These are phyloP conservation scores for Rhizomys pruinosus DNA, from an alignment of 2,113 vertebrate genomes.

Conservation along the genomic window DNA sequence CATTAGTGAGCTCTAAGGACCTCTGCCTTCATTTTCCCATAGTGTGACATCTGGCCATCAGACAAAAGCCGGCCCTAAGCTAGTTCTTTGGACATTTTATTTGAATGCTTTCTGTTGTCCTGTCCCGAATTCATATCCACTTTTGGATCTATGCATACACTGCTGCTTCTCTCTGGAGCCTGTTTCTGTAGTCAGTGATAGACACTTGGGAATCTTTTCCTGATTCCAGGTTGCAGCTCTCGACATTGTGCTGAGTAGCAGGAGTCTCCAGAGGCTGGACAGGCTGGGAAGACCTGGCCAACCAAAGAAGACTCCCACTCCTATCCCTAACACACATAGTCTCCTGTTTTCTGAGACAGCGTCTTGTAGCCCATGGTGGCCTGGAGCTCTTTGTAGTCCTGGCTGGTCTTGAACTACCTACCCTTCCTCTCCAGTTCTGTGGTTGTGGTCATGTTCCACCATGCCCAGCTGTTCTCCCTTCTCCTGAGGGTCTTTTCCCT, in stretches of 20 bases:
- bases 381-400: not conserved
- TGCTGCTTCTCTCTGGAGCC: not conserved
- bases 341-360: not conserved
- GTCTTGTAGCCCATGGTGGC: too few relatives aligned
- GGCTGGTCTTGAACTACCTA: not conserved
- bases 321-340: accelerated
- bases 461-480: not conserved
- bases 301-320: accelerated
- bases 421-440: too few relatives aligned
- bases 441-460: not conserved
- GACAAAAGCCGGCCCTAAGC: accelerated
- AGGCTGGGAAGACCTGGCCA: accelerated
- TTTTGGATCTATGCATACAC: accelerated
- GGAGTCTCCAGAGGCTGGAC: accelerated
- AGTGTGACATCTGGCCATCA: not conserved
- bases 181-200: accelerated
- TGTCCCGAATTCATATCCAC: accelerated
- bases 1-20: accelerated
- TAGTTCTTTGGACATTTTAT: accelerated
- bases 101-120: accelerated
- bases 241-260: not conserved
- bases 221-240: too few relatives aligned
- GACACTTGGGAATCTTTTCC: accelerated
- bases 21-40: accelerated
- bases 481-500: not conserved